These are phyloP conservation scores for Scalopus aquaticus DNA, from an alignment of 2,113 vertebrate species.

Conservation along the genomic window DNA sequence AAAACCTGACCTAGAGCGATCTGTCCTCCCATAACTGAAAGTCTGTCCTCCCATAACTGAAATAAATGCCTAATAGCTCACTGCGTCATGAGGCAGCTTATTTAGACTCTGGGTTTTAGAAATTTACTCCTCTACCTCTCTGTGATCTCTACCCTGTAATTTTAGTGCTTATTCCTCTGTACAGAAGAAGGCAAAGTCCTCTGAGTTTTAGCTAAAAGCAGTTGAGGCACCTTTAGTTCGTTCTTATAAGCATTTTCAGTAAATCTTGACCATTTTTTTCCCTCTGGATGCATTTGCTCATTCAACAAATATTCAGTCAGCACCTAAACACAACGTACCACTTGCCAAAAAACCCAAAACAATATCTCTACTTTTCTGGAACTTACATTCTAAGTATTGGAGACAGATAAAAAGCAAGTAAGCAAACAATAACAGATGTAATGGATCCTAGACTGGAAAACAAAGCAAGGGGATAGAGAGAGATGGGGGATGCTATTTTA, in stretches of 20 bases:
- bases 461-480: neutral
- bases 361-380: neutral
- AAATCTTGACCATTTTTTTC: slow-evolving; percentile 10
- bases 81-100: slow-evolving; percentile 7
- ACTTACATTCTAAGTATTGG: slow-evolving; percentile 23
- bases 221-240: neutral
- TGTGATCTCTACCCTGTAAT: neutral
- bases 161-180: neutral
- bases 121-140: neutral
- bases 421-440: slow-evolving; percentile 3
- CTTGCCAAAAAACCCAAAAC: neutral
- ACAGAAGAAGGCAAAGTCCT: neutral
- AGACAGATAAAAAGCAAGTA: neutral
- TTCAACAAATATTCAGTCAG: slow-evolving; percentile 20
- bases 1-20: neutral
- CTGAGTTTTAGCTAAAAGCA: slow-evolving; percentile 22
- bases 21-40: neutral
- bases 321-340: neutral
- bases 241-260: slow-evolving; percentile 8
- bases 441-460: neutral
- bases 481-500: neutral
- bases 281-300: neutral
- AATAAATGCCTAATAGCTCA: slow-evolving; percentile 21
- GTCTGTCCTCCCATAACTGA: neutral
- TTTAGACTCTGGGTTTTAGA: slow-evolving; percentile 18